Percentiles rank a stretch among this genome's conserved stretches.
phyloP scores from a whole-genome alignment of 2,113 vertebrate species.

The Cavia aperea region DNA sequence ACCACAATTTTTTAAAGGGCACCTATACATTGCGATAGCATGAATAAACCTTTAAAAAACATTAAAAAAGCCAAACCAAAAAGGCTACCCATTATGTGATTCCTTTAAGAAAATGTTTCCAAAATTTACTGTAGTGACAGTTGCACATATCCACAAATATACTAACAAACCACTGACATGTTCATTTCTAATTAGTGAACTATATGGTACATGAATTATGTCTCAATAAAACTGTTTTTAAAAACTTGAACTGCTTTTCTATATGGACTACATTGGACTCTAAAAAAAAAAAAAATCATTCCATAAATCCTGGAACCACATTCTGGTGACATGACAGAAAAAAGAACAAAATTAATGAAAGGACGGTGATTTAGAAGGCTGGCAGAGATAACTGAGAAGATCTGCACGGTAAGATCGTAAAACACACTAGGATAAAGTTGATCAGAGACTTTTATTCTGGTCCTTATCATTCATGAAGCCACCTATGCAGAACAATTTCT shows the following conservation, averaged over 20 bases:
- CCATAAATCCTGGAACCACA: neutral
- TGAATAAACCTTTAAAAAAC: conserved; percentile 12
- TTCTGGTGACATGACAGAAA: neutral
- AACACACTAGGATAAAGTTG: neutral
- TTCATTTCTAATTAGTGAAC: neutral
- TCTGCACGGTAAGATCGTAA: neutral
- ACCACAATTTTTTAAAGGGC: neutral
- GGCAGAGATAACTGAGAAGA: neutral
- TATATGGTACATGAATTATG: neutral
- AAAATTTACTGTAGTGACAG: neutral
- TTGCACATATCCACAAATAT: neutral
- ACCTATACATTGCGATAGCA: neutral
- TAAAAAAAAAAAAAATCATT: neutral
- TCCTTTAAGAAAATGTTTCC: neutral
- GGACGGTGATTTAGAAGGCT: neutral
- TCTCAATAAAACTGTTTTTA: neutral
- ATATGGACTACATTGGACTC: neutral
- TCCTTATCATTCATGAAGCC: conserved; percentile 25
- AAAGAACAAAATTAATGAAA: neutral
- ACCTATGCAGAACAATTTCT: neutral
- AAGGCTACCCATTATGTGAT: neutral
- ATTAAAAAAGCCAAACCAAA: conserved; percentile 32
- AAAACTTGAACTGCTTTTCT: conserved; percentile 24
- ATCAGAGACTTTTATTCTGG: conserved; percentile 57
- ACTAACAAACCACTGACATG: neutral